phyloP scores from a whole-genome alignment of 2,888 invertebrate species.

The Ectemnius continuus region DNA sequence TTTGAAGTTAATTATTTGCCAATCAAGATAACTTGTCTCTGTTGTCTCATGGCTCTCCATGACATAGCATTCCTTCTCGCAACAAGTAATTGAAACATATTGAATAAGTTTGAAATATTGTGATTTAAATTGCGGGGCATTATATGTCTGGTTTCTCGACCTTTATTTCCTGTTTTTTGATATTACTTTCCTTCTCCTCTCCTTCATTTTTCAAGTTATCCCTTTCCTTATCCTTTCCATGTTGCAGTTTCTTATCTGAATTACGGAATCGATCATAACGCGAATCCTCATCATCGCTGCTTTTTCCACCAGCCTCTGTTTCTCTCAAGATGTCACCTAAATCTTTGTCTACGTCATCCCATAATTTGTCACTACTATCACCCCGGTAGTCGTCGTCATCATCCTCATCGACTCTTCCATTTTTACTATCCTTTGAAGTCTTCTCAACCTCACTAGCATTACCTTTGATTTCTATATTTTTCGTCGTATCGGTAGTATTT shows the following conservation, averaged over 20 bases:
- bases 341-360: constrained; percentile 91
- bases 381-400: constrained; percentile 77
- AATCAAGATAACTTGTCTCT: too few species aligned
- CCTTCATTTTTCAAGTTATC: constrained; percentile 77
- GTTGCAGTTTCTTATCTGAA: constrained; percentile 81
- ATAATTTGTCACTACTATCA: constrained; percentile 83
- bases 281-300: constrained; percentile 84
- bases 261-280: constrained; percentile 84
- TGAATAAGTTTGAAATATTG: constrained; percentile 55
- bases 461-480: constrained; percentile 69
- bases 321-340: constrained; percentile 85
- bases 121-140: constrained; percentile 31
- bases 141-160: constrained; percentile 66
- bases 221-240: constrained; percentile 77
- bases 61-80: constrained; percentile 5
- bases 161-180: constrained; percentile 67
- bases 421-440: constrained; percentile 56
- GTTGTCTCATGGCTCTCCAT: too few species aligned
- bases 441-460: constrained; percentile 74
- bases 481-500: constrained; percentile 61
- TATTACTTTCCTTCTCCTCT: constrained; percentile 77
- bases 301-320: constrained; percentile 81
- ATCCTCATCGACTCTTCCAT: constrained; percentile 67
- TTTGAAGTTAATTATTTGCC: too few species aligned
- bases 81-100: constrained; percentile 27